Percentiles rank a stretch among this genome's conserved stretches.
These are phyloP conservation scores for Stegostoma tigrinum DNA, from an alignment of 2,113 vertebrate species.

Conservation along the genomic window DNA sequence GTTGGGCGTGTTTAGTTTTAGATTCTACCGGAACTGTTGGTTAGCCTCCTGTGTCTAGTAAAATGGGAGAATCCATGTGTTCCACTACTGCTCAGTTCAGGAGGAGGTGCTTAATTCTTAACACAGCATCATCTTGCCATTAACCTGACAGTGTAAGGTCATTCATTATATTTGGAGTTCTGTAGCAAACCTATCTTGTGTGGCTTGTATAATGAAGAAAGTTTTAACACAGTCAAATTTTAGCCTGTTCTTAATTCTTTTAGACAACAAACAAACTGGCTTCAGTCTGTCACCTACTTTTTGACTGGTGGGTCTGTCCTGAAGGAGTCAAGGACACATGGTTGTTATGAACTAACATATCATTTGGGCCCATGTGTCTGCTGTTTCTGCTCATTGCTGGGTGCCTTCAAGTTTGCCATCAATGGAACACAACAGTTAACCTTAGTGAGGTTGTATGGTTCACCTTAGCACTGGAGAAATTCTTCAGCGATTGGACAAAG, in stretches of 20 bases:
- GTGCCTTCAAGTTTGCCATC: not conserved
- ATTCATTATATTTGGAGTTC: not conserved
- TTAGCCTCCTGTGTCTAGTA: not conserved
- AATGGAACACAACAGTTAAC: not conserved
- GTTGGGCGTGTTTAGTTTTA: not conserved
- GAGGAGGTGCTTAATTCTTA: not conserved
- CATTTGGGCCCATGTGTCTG: no score
- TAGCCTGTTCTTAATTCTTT: not conserved
- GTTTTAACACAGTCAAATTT: not conserved
- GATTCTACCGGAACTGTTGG: not conserved
- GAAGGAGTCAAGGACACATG: no score
- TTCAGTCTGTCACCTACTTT: not conserved
- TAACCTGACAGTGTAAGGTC: not conserved
- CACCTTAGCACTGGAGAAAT: not conserved
- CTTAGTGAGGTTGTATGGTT: not conserved
- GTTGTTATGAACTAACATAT: no score
- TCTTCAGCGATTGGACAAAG: not conserved
- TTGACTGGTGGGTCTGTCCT: not conserved
- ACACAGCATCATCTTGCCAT: not conserved
- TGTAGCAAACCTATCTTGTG: not conserved
- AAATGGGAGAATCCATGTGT: not conserved
- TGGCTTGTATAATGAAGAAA: not conserved
- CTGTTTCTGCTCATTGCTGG: not conserved
- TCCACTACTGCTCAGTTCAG: not conserved
- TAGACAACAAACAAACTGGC: not conserved